phyloP scores from a whole-genome alignment of 1,140 invertebrate genomes.

The Homarus americanus region DNA sequence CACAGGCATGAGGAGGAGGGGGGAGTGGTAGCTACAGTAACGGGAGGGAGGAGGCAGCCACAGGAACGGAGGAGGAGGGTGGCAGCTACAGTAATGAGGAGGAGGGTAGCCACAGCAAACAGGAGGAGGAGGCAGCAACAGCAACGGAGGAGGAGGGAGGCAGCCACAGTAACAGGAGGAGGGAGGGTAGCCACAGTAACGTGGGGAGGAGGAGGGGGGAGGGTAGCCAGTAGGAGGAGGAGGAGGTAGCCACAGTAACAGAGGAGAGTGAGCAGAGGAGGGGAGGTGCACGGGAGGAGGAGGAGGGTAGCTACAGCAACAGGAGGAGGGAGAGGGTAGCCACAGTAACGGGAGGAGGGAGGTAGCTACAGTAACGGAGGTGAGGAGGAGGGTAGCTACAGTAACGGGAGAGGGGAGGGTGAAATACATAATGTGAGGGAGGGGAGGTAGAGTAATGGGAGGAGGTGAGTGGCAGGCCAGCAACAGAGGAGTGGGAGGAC shows the following conservation, averaged over 20 bases:
- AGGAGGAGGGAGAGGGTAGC: neutral
- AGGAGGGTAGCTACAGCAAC: neutral
- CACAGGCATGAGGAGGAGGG: neutral
- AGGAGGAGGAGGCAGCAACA: neutral
- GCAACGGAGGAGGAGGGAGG: neutral
- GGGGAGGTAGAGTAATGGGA: too few relatives aligned
- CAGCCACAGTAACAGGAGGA: neutral
- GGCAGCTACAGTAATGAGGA: neutral
- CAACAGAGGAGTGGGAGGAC: neutral
- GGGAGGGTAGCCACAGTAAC: neutral
- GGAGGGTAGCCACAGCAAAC: neutral
- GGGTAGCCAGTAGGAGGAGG: too few relatives aligned
- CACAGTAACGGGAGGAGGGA: neutral
- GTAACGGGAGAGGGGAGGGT: neutral
- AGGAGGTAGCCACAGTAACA: neutral
- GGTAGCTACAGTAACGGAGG: neutral
- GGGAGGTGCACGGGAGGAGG: too few relatives aligned
- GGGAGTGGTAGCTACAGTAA: neutral
- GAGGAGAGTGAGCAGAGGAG: neutral
- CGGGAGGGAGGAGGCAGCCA: too few relatives aligned
- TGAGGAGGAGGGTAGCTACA: neutral
- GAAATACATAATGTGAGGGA: neutral
- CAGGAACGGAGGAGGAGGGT: neutral
- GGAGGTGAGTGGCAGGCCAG: neutral
- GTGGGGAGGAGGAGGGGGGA: neutral